phyloP scores from a whole-genome alignment of 2,888 invertebrate species.

The Eupithecia dodoneata region DNA sequence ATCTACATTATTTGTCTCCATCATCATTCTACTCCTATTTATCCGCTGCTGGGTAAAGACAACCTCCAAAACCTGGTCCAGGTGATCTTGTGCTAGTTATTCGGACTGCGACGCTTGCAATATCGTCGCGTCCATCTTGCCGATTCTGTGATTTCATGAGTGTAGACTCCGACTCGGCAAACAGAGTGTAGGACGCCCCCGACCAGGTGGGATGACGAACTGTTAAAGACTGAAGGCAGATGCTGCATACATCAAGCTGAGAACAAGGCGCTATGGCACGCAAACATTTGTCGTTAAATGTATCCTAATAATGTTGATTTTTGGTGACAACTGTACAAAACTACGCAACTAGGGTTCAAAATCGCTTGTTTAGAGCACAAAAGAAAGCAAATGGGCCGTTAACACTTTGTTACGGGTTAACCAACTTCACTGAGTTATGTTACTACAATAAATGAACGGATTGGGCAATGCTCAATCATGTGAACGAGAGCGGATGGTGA shows the following conservation, averaged over 20 bases:
- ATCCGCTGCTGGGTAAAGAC: neutral
- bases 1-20: too few relatives aligned
- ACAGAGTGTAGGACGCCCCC: neutral
- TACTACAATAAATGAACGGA: conserved; percentile 62
- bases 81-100: neutral
- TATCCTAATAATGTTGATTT: neutral
- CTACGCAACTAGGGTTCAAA: conserved; percentile 33
- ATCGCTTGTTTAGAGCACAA: conserved; percentile 39
- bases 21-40: too few relatives aligned
- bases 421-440: conserved; percentile 49
- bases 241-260: too few relatives aligned
- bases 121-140: neutral
- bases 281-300: neutral
- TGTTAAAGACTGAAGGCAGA: too few relatives aligned
- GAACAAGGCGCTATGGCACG: too few relatives aligned
- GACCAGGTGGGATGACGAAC: too few relatives aligned
- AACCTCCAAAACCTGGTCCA: neutral
- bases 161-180: neutral
- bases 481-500: conserved; percentile 46
- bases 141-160: neutral
- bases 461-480: conserved; percentile 58
- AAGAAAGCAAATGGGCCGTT: conserved; percentile 76
- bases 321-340: conserved; percentile 17
- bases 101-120: too few relatives aligned
- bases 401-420: conserved; percentile 68